phyloP scores from a whole-genome alignment of 2,888 invertebrate species.

The Ochlodes sylvanus region DNA sequence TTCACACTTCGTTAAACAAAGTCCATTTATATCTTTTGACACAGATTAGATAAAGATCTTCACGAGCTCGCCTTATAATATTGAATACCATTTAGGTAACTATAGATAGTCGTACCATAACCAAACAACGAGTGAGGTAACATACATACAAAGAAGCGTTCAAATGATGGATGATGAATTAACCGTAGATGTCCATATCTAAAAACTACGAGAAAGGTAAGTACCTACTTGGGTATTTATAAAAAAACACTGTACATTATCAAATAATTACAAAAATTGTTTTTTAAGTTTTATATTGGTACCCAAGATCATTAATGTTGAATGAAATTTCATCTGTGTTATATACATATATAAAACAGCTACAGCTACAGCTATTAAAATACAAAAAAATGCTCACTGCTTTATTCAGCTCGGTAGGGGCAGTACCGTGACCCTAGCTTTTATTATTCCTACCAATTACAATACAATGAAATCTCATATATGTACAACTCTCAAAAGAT shows the following conservation, averaged over 20 bases:
- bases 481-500: conserved; percentile 19
- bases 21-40: conserved; percentile 19
- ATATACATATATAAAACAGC: no score
- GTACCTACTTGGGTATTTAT: background rate
- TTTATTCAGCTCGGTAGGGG: background rate
- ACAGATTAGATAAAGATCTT: conserved; percentile 31
- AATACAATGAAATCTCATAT: conserved; percentile 9
- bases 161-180: conserved; percentile 8
- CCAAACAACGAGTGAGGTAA: conserved; percentile 11
- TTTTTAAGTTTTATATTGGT: no score
- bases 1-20: conserved; percentile 44
- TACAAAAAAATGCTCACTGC: background rate
- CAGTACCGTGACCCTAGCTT: background rate
- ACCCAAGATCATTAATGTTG: no score
- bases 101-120: background rate
- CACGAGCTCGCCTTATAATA: conserved; percentile 23
- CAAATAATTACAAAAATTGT: no score
- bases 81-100: conserved; percentile 9
- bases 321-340: no score
- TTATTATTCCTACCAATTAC: background rate
- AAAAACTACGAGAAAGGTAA: background rate
- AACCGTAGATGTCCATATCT: background rate
- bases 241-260: background rate
- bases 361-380: background rate
- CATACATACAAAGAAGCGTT: conserved; percentile 6